Percentiles rank a stretch among this genome's conserved stretches.
Evolutionary conservation across 2,888 invertebrate genomes (phyloP).

Genomic region (Tubulanus polymorphus): DNA sequence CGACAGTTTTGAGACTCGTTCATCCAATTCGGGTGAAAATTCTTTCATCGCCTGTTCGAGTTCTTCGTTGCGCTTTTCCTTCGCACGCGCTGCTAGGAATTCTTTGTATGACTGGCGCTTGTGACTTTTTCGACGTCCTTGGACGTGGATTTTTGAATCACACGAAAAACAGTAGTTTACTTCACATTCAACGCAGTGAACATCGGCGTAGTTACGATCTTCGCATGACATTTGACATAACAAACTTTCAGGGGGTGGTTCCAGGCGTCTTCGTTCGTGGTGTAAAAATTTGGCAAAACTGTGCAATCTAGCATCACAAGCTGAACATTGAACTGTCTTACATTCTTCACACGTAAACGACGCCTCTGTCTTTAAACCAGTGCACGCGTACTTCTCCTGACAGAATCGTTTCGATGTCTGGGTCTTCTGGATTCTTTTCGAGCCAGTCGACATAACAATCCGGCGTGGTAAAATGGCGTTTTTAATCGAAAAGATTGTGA

Average conservation of each 20-base stretch:
- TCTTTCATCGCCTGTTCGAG: too few relatives aligned
- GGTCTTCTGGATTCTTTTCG: slow-evolving; percentile 28
- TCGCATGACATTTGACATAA: slow-evolving; percentile 43
- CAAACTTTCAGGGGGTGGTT: slow-evolving; percentile 31
- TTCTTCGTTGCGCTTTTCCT: too few relatives aligned
- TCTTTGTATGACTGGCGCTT: slow-evolving; percentile 22
- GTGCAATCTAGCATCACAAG: slow-evolving; percentile 48
- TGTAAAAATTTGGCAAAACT: slow-evolving; percentile 31
- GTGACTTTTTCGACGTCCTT: slow-evolving; percentile 23
- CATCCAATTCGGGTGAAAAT: too few relatives aligned
- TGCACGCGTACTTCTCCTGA: slow-evolving; percentile 43
- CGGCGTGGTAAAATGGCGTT: too few relatives aligned
- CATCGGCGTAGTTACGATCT: slow-evolving; percentile 48
- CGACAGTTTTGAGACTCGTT: too few relatives aligned
- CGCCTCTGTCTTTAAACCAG: slow-evolving; percentile 37
- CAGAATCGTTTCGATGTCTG: slow-evolving; percentile 39
- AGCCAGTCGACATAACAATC: background rate
- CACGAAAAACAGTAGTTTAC: slow-evolving; percentile 46
- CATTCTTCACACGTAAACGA: slow-evolving; percentile 46
- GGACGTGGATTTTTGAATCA: slow-evolving; percentile 27
- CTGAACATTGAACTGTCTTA: slow-evolving; percentile 46
- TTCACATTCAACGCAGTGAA: slow-evolving; percentile 46
- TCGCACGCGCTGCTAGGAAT: too few relatives aligned
- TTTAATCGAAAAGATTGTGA: too few relatives aligned
- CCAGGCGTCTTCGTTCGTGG: slow-evolving; percentile 40